Conservation (phyloP, 2,113 vertebrate species). For the Oophaga pumilio region DNA sequence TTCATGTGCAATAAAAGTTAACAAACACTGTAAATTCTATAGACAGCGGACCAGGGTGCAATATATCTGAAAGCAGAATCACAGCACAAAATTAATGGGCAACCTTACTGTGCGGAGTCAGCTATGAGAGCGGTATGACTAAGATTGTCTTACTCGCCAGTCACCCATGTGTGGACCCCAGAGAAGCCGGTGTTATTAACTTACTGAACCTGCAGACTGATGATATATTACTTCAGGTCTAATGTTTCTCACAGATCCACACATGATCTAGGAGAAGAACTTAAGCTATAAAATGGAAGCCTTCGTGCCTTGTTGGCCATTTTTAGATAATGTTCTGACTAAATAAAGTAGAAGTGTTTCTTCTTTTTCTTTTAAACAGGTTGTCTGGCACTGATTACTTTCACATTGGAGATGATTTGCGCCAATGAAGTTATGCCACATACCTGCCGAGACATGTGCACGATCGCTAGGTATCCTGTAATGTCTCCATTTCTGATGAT, state of each 20-base stretch:
- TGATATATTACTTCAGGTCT: conserved; percentile 20
- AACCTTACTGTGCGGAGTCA: conserved; percentile 4
- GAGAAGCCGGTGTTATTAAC: conserved; percentile 25
- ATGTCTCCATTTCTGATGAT: too few species aligned
- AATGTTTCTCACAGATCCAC: neutral
- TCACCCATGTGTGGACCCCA: conserved; percentile 26
- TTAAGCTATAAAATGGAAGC: neutral
- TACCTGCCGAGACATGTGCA: too few species aligned
- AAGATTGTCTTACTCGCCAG: conserved; percentile 2
- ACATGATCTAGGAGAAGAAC: neutral
- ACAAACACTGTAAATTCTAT: conserved; percentile 27
- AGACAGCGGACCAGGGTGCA: neutral
- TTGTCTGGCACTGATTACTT: too few species aligned
- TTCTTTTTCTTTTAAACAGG: neutral
- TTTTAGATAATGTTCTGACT: neutral
- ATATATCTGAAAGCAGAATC: conserved; percentile 19
- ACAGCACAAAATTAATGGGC: conserved; percentile 16
- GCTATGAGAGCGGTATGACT: neutral
- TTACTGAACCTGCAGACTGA: conserved; percentile 9
- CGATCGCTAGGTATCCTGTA: too few species aligned
- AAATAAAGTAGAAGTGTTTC: neutral
- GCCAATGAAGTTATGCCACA: too few species aligned
- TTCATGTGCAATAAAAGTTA: conserved; percentile 19
- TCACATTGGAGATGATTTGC: too few species aligned
- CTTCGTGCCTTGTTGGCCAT: neutral